Conservation (phyloP, 2,888 invertebrate species). For the Drosophila hamatofila region DNA sequence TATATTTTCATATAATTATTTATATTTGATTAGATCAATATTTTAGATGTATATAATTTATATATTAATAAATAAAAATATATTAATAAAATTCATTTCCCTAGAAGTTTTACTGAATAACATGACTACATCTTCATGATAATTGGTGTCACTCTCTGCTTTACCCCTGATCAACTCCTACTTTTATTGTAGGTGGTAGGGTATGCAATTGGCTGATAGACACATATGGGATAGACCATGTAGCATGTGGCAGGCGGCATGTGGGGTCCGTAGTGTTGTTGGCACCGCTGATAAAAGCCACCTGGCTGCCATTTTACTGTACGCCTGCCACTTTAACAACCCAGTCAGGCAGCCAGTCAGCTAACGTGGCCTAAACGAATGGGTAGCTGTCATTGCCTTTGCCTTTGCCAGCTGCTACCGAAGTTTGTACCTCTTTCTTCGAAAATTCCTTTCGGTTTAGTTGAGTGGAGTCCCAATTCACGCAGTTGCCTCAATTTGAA, state of each 20-base stretch:
- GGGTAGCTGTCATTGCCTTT: slow-evolving; percentile 24
- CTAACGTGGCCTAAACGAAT: slow-evolving; percentile 39
- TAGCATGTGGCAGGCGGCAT: slow-evolving; percentile 20
- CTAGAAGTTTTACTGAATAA: neutral
- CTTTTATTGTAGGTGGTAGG: slow-evolving; percentile 1
- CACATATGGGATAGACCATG: slow-evolving; percentile 21
- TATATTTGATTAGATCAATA: no score
- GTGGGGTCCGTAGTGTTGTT: slow-evolving; percentile 17
- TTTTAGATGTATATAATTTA: no score
- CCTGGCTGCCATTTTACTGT: slow-evolving; percentile 43
- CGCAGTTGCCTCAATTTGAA: slow-evolving; percentile 56
- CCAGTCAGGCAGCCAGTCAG: slow-evolving; percentile 6
- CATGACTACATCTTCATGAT: neutral
- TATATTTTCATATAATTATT: no score
- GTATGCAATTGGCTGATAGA: slow-evolving; percentile 26
- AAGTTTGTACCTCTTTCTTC: neutral
- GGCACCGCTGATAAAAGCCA: slow-evolving; percentile 59
- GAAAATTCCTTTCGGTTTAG: slow-evolving; percentile 14
- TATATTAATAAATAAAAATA: no score
- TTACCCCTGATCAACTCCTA: neutral
- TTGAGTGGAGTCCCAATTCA: slow-evolving; percentile 41
- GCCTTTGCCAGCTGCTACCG: slow-evolving; percentile 38
- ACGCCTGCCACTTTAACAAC: slow-evolving; percentile 27
- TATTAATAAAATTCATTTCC: neutral
- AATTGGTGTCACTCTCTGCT: neutral